Evolutionary conservation across 2,113 vertebrate genomes (phyloP), one percentile per base, ranked within the genome.

Genomic region (Cynocephalus volans): DNA sequence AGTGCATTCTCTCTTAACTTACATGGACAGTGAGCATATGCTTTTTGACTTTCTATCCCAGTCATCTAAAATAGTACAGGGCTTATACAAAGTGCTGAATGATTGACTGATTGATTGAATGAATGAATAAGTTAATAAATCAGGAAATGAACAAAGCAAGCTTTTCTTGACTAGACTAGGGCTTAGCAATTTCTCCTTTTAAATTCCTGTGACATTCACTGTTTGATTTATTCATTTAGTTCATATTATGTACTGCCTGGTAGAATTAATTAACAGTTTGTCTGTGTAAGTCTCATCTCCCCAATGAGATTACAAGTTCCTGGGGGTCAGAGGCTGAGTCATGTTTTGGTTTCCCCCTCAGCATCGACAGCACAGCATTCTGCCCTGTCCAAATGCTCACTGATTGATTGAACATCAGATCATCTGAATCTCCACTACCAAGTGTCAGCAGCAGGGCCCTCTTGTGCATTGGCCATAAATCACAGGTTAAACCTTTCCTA

Each of bases 251-350:
- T 91, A 90, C 8, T 21, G 31, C 45, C 23, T 73, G 91, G 14
- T 19, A 31, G 1, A 56, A 69, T 60, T 67, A 94, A 97, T 94
- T 93, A 97, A 90, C 26, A 64, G 69, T 79, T 33, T 33, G 26
- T 75, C 89, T 14, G 13, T 94, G 33, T 58, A 79, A 88, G 26
- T 33, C 31, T 89, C 4, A 41, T 87, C 36, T 86, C 62, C 54
- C 84, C 6, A 6, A 4, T 65, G 31, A 11, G 7, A 92, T 90
- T 58, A 90, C 15, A 85, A 76, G 7, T 94, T 81, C 50, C 58
- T 91, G 48, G 1, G 54, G 72, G 72, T 97, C 96, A 88, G 80
- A 72, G 4, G 73, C 70, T 41, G 31, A 72, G 45, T 77, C n/a
- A 50, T 6, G 28, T 50, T 88, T 94, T 77, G 21, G 1, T 41